Base-by-base conservation (phyloP, 1,140 invertebrate genomes). In the Drosophila rhopaloa region DNA sequence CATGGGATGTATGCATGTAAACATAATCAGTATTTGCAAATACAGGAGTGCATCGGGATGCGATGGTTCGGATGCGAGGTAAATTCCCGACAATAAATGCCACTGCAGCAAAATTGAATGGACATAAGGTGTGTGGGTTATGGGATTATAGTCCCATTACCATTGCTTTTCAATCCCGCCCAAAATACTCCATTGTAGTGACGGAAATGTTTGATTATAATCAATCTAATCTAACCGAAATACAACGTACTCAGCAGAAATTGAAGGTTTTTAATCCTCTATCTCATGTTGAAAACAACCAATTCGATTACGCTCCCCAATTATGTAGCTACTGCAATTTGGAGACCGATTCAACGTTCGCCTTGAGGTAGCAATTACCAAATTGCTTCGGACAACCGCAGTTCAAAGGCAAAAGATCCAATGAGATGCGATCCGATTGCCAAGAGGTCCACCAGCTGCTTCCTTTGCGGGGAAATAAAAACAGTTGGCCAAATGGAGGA, bases 11-110 rank as follows among this genome's bases (percentile, higher is more conserved):
- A 81, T 84, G 77, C 81, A 84, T 90, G 84, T 81, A 89, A 89
- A 89, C 84, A 89, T 89, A 89, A 89, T 89, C 84, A 89, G 84
- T 89, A 89, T 89, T 89, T 89, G 81, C 84, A 89, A 89, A 89
- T 89, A 89, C 56, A 65, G 84, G 73, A 89, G 38, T 67, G 80
- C 76, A 83, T 27, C 14, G 71, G 5, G 7, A n/a, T 37, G 54
- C 43, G 43, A 47, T 50, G 27, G 11, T 1, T 43, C 2, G 13
- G 24, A 16, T 11, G 13, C 7, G 24, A 7, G 14, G 24, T 51
- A 5, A 51, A 5, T 19, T 48, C 24, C 48, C 29, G 29, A 16
- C 53, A 58, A 50, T 35, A 48, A 59, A 48, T 59, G 60, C 60
- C 29, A 50, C 2, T 35, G 48, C 62, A 48, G 43, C 41, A 46